Base-by-base conservation (phyloP, 2,113 vertebrate species). In the Neomonachus schauinslandi region DNA sequence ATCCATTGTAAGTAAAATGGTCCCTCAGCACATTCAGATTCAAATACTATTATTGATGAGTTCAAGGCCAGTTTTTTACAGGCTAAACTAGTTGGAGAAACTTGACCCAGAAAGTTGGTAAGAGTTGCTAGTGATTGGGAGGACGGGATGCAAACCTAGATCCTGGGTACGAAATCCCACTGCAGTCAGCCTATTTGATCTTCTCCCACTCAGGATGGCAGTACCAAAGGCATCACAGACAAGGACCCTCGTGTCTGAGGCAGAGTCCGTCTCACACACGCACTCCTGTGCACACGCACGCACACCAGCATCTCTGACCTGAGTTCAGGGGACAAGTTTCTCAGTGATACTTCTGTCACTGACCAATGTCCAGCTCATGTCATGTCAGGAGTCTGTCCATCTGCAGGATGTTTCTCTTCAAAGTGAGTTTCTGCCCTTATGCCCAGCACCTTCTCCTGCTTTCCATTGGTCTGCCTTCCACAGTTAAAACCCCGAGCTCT, bases 241-340 rank as follows among this genome's bases (percentile, higher is more conserved):
- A 26, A 49, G 5, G 46, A 4, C 24, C 59, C 46, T 26, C 49
- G 16, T 65, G 82, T 36, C 11, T 14, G 7, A 42, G 86, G 59
- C 42, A 28, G 3, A 21, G 59, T 53, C 46, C 26, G 91, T 14
- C 13, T 1, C 21, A 76, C 0, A 1, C 51, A 24, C 0, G 0
- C 24, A 3, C 59, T 24, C 11, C 0, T 2, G 10, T 1, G 4
- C 49, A 36, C 80, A 53, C 16, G 22, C 9, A 1, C 0, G 11
- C 28, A 55, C 7, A 24, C 0, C 26, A 31, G 51, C 42, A 15
- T 39, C 63, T 89, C 36, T 63, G 59, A 67, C 2, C 15, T n/a
- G n/a, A 39, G 28, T 13, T 63, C 28, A 14, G 51, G 61, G 65
- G 42, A 31, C 72, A 59, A 51, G 49, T 39, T 28, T 42, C 55